Base-by-base conservation (phyloP, 2,113 vertebrate genomes). In the Hippoglossus stenolepis region DNA sequence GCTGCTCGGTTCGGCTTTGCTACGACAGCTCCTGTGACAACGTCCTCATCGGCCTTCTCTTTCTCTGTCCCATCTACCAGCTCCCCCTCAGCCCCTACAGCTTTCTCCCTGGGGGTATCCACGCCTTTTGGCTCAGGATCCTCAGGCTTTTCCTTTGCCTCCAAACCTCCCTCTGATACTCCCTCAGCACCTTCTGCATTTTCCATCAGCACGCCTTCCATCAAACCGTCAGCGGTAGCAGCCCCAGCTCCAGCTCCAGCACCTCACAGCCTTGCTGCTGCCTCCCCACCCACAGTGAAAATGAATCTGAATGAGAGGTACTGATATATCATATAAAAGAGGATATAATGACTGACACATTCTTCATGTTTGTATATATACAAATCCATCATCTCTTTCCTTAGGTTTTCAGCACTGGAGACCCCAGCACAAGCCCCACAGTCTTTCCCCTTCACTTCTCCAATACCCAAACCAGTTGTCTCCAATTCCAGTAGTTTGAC, bases 271-370 rank as follows among this genome's bases (percentile, higher is more conserved):
- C 14, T 91, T 2, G 79, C 94, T 8, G 24, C 85, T 47, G 43
- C 73, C 3, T 83, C 87, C 0, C 61, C 79, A 53, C 90, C 95
- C 24, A 82, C 91, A 0, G 94, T 96, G 80, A 97, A 97, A 93
- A 84, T 95, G 61, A 98, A 96, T 95, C 96, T 98, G n/a, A 95
- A 57, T 61, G 97, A 98, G 43, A 96, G 96, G 98, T 98, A 93
- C 15, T 35, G 3, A 49, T 5, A 18, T 20, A 2, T 58, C 0
- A 26, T 17, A 31, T 31, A 31, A 31, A 2, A 61, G 8, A 13
- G 0, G 1, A 0, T 24, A 6, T 45, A 74, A 5, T n/a, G 3
- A 49, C 3, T n/a, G 2, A 49, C 3, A 53, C 24, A 38, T 18
- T 2, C 0, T 15, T 2, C 0, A 63, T 0, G 9, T 53, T 57